A percentile compares a stretch with the other conserved stretches of the same genome.
Conservation (phyloP, 2,888 invertebrate genomes). For the Chrysomela aeneicollis region DNA sequence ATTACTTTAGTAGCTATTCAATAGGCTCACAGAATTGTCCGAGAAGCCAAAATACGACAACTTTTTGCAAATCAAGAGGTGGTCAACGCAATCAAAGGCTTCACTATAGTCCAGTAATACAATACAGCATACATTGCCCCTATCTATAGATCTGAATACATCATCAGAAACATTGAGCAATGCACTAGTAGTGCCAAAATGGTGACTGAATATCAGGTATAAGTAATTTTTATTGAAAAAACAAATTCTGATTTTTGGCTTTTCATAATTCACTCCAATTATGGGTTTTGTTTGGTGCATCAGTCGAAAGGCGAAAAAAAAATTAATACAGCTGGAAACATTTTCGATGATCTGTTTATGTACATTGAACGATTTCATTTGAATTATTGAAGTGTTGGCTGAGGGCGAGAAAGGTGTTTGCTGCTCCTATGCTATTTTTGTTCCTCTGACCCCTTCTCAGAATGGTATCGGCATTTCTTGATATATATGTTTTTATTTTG, state of each 20-base stretch:
- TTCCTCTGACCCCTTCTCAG: no score
- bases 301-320: no score
- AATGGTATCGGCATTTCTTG: no score
- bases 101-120: background rate
- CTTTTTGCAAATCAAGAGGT: constrained; percentile 6
- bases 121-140: background rate
- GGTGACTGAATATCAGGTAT: background rate
- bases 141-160: background rate
- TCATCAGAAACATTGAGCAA: background rate
- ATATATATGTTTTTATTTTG: no score
- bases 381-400: no score
- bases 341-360: no score
- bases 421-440: no score
- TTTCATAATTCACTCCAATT: background rate
- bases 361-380: no score
- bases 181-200: background rate
- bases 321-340: no score
- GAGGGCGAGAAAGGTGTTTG: no score
- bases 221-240: background rate
- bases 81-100: background rate
- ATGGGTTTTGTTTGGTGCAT: no score
- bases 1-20: background rate
- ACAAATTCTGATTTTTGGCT: background rate
- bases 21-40: background rate
- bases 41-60: background rate